Base-by-base conservation (phyloP, 2,113 vertebrate genomes). In the Ochotona princeps region DNA sequence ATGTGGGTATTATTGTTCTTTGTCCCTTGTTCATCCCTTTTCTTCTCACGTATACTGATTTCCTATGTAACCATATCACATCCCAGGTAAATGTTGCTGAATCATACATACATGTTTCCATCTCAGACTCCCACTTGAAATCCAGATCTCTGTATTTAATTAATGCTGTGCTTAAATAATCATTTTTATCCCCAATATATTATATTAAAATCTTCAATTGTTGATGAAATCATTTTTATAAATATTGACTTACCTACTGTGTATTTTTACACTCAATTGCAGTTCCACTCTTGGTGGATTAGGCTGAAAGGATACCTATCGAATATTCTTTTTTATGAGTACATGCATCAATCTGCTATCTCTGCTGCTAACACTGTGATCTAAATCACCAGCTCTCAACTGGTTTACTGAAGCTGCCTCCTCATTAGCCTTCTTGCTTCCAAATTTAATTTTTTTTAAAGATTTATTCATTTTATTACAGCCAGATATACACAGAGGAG, bases 81-180 rank as follows among this genome's bases (percentile, higher is more conserved):
- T 35, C 28, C 30, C 14, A 82, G 44, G 25, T 26, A 20, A 32
- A 54, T 73, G 11, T 9, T 63, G 3, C 54, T 73, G 15, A 93
- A 21, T 69, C 23, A 65, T 35, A 63, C 61, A 63, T 85, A 23
- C 15, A 7, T 32, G 65, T 79, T 15, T 66, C 1, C 70, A 49
- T 1, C 30, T 89, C n/a, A 70, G 23, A 83, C 8, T 57, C 23
- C 38, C 51, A 14, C 26, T 17, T 79, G 7, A 61, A 57, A 8
- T 82, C n/a, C 67, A 35, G 15, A 66, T 65, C n/a, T 87, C 72
- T 92, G 54, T 93, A 47, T 92, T 92, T 57, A 35, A 2, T 6
- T 63, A 14, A 44, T 44, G 38, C 38, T 30, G 13, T 65, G 18
- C 5, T 21, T 69, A 60, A 69, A 17, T 74, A 4, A 7, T 12